Evolutionary conservation across 1,140 invertebrate species (phyloP), one percentile per base, ranked within the genome.

Genomic region (Pemphigus obesinymphae): DNA sequence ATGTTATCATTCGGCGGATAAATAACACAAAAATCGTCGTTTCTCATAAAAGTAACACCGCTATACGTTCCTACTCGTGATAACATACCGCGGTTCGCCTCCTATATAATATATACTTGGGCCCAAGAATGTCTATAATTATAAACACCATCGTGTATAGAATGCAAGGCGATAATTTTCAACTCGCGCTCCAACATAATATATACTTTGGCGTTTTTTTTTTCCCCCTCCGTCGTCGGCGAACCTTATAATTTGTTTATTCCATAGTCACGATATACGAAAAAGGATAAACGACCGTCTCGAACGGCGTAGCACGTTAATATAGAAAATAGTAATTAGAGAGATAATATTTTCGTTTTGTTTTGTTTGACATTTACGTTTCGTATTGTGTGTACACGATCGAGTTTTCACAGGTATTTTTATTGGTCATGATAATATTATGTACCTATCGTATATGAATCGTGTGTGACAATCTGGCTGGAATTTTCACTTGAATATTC

Each of bases 161-260:
- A 61, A 31, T 31, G 23, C 68, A 10, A 72, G 68, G 68, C 43
- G 68, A 72, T 72, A 72, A 72, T 72, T 72, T 72, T 48, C 68
- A 29, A 72, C 68, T 48, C 40, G 68, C 40, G 20, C 68, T 58
- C 23, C 26, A 26, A 20, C 26, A 31, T 48, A 72, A 72, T 72
- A 31, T 48, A 29, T 43, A 70, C 37, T 26, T 45, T 48, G 43
- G 43, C 40, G 43, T 45, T 72, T 72, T 61, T 6, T 61, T 29
- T 72, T 29, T 31, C 26, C 43, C 48, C n/a, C 26, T 37, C 40
- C 13, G 66, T 70, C 37, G 13, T 10, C 68, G 43, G 40, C 40
- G 68, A 72, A 72, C 68, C 68, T 72, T 72, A 72, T 72, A 72
- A 72, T 72, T 72, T 72, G 68, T 72, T 72, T 72, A 45, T 48